Percentiles rank a stretch among this genome's conserved stretches.
Conservation (phyloP, 2,888 invertebrate genomes). For the Apotomis betuletana region DNA sequence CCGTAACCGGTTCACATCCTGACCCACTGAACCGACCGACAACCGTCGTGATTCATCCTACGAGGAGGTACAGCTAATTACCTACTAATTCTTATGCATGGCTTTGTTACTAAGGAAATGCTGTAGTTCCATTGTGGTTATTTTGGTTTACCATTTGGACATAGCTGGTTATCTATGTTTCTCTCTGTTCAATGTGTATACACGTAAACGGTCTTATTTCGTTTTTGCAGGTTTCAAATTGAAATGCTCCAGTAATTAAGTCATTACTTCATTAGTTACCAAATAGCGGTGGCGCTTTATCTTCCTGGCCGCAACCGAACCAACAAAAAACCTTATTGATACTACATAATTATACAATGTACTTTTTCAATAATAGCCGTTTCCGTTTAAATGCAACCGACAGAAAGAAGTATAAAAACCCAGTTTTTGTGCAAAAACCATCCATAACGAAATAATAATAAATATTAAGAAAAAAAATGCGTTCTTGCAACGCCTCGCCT, state of each 20-base stretch:
- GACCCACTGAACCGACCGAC: conserved; percentile 52
- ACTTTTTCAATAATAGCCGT: conserved; percentile 23
- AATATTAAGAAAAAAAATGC: conserved; percentile 41
- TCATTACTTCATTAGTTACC: not conserved
- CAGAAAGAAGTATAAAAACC: conserved; percentile 20
- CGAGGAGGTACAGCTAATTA: conserved; percentile 36
- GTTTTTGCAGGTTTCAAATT: conserved; percentile 2
- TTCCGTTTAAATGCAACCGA: conserved; percentile 23
- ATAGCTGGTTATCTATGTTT: too few species aligned
- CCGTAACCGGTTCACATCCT: conserved; percentile 51
- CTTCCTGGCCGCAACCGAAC: conserved; percentile 19
- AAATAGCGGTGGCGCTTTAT: not conserved
- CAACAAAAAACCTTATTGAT: conserved; percentile 15
- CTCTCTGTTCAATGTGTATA: not conserved
- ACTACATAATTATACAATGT: conserved; percentile 5
- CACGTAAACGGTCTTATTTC: not conserved
- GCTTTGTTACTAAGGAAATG: not conserved
- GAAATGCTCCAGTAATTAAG: conserved; percentile 9
- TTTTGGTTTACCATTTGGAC: too few species aligned
- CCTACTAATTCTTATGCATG: not conserved
- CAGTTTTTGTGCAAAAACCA: conserved; percentile 16
- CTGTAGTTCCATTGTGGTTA: not conserved
- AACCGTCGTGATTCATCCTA: conserved; percentile 49
- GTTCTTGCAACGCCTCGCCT: conserved; percentile 46
- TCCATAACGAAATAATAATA: conserved; percentile 33